Conservation (phyloP, 2,797 vertebrate species). For the Brachymystax lenok region DNA sequence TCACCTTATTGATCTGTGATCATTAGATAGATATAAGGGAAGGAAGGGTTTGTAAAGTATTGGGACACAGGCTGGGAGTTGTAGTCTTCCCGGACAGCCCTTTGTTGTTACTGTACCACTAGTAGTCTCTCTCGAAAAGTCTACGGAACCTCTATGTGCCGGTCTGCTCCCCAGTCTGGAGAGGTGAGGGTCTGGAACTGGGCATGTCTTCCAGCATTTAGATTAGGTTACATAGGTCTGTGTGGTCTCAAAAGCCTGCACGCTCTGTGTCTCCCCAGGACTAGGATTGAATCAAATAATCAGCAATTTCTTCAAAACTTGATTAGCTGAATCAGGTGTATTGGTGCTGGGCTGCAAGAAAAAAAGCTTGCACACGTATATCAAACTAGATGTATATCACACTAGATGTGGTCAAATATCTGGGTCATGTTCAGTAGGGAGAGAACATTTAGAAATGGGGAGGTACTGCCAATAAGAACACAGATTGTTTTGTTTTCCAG, state of each 20-base stretch:
- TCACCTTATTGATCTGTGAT: too few relatives aligned
- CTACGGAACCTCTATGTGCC: neutral
- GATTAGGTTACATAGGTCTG: neutral
- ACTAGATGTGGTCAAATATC: neutral
- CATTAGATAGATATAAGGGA: too few relatives aligned
- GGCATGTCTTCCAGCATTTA: neutral
- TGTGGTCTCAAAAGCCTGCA: neutral
- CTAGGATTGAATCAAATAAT: too few relatives aligned
- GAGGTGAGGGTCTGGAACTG: neutral
- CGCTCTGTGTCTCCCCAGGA: too few relatives aligned
- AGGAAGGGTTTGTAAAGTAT: neutral
- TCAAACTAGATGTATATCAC: neutral
- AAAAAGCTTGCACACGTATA: neutral
- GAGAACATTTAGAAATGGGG: neutral
- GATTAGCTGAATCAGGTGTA: too few relatives aligned
- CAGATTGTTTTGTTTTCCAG: neutral
- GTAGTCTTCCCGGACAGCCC: neutral
- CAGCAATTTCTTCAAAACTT: too few relatives aligned
- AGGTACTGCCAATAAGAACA: neutral
- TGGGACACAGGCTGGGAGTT: neutral
- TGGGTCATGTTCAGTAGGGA: neutral
- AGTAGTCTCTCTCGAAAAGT: neutral
- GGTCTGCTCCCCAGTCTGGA: neutral
- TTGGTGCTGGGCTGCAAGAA: neutral
- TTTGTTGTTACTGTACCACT: neutral